Percentiles rank a stretch among this genome's conserved stretches.
Evolutionary conservation across 2,113 vertebrate genomes (phyloP).

Genomic region (Larimichthys crocea): DNA sequence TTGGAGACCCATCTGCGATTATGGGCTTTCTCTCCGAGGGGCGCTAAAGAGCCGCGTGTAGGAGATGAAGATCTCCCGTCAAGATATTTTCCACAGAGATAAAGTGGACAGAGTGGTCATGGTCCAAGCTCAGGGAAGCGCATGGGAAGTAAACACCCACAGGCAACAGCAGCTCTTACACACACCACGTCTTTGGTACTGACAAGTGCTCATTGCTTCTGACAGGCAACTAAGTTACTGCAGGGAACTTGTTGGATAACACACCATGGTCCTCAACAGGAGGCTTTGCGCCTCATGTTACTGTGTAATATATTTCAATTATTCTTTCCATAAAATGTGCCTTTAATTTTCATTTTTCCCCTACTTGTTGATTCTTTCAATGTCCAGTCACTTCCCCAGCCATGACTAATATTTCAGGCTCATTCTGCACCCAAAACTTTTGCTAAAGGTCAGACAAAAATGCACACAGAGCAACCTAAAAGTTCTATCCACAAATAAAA

Average conservation of each 20-base stretch:
- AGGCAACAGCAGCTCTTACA: constrained; percentile 27
- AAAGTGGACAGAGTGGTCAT: constrained; percentile 63
- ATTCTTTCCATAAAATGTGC: background rate
- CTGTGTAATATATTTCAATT: background rate
- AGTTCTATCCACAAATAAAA: background rate
- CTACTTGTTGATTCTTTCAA: constrained; percentile 3
- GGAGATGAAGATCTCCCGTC: constrained; percentile 65
- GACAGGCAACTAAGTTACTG: constrained; percentile 32
- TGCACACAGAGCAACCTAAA: background rate
- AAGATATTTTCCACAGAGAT: constrained; percentile 68
- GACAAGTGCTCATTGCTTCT: constrained; percentile 30
- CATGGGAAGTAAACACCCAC: constrained; percentile 28
- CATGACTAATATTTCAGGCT: background rate
- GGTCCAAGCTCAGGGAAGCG: constrained; percentile 45
- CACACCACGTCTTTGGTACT: constrained; percentile 24
- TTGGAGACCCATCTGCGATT: constrained; percentile 81
- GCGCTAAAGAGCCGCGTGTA: constrained; percentile 91
- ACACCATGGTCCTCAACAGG: background rate
- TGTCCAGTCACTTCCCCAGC: background rate
- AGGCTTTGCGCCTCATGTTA: background rate
- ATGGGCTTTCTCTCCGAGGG: constrained; percentile 87
- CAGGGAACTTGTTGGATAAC: constrained; percentile 26
- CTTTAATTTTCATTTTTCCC: background rate
- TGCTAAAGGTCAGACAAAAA: background rate
- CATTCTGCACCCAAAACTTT: background rate